Evolutionary conservation across 2,113 vertebrate species (phyloP).

Genomic region (Eurystomus gularis): DNA sequence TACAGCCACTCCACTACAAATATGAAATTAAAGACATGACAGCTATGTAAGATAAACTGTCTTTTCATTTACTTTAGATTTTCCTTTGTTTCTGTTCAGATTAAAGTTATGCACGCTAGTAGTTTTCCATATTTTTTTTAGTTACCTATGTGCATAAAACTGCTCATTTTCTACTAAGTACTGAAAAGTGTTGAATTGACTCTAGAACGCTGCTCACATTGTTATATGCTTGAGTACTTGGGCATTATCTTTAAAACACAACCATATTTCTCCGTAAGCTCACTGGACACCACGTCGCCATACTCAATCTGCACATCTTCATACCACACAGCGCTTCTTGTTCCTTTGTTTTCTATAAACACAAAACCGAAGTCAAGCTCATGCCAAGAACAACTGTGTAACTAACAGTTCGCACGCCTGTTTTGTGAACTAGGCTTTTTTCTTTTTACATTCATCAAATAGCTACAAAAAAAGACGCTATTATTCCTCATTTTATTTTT

Average conservation of each 20-base stretch:
- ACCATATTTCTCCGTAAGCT: neutral
- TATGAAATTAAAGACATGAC: neutral
- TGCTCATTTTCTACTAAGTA: neutral
- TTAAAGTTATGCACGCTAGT: neutral
- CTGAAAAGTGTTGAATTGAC: neutral
- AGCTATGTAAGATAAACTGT: neutral
- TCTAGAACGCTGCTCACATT: neutral
- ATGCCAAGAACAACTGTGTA: neutral
- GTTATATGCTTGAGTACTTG: neutral
- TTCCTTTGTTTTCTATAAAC: neutral
- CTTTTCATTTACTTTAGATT: neutral
- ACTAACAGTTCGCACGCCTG: neutral
- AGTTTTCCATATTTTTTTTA: neutral
- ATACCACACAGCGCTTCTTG: neutral
- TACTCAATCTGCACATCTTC: neutral
- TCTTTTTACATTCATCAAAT: neutral
- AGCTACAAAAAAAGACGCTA: neutral
- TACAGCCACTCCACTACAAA: neutral
- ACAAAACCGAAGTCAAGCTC: neutral
- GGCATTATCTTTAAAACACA: neutral
- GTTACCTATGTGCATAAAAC: neutral
- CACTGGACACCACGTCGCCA: accelerated
- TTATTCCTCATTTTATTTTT: neutral
- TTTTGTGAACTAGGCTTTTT: neutral
- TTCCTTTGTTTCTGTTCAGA: neutral